Percentiles rank a stretch among this genome's conserved stretches.
These are phyloP conservation scores for Carduelis carduelis DNA, from an alignment of 2,797 vertebrate species.

Conservation along the genomic window DNA sequence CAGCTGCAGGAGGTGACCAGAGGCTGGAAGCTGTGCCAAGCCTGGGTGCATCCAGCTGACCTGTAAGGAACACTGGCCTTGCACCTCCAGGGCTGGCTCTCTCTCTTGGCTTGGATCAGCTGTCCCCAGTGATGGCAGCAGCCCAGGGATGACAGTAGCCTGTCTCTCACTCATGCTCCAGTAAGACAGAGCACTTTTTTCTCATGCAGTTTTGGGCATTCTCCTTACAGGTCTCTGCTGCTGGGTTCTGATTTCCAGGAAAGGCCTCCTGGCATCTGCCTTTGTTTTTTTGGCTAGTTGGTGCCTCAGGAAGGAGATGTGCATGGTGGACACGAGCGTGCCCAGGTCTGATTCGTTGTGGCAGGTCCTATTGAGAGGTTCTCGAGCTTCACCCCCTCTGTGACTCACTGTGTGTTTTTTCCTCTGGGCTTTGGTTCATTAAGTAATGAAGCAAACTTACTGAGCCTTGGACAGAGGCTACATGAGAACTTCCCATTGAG, in stretches of 20 bases:
- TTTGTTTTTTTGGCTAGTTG: neutral
- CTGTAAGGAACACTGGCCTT: neutral
- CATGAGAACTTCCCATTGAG: neutral
- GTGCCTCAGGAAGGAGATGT: neutral
- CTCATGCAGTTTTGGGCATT: neutral
- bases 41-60: neutral
- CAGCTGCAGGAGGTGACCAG: neutral
- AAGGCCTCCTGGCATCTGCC: neutral
- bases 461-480: neutral
- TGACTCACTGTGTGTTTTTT: neutral
- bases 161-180: neutral
- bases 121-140: neutral
- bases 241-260: neutral
- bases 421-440: neutral
- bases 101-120: neutral
- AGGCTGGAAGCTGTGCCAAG: neutral
- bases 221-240: neutral
- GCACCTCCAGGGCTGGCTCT: neutral
- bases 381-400: neutral
- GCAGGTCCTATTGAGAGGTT: neutral
- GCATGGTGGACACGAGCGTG: accelerated
- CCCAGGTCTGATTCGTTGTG: neutral
- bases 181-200: neutral
- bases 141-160: neutral
- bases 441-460: neutral